Evolutionary conservation across 1,140 invertebrate genomes (phyloP).

Genomic region (Leucophenga varia): DNA sequence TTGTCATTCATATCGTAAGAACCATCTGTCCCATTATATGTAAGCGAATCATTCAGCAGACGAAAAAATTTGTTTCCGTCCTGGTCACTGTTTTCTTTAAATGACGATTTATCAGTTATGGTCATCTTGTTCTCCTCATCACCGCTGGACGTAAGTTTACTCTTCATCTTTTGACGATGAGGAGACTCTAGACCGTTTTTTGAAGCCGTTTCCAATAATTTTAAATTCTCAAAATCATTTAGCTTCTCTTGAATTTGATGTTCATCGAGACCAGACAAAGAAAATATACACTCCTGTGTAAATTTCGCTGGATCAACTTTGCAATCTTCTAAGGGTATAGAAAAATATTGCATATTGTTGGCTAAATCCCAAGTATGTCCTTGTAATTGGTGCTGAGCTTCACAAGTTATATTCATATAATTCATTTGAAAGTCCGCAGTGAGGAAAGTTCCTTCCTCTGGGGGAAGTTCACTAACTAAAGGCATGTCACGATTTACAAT

Average conservation of each 20-base stretch:
- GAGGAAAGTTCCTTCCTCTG: constrained; percentile 29
- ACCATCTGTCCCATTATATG: constrained; percentile 27
- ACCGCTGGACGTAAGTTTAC: constrained; percentile 18
- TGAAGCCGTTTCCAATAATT: constrained; percentile 27
- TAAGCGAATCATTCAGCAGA: constrained; percentile 42
- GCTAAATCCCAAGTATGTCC: constrained; percentile 64
- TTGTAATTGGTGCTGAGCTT: constrained; percentile 58
- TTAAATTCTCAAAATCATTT: constrained; percentile 31
- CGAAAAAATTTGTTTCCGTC: constrained; percentile 47
- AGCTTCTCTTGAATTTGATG: constrained; percentile 59
- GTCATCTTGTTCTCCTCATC: constrained; percentile 34
- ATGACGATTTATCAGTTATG: constrained; percentile 10
- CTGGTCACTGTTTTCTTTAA: constrained; percentile 18
- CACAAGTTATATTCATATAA: constrained; percentile 54
- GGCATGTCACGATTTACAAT: constrained; percentile 53
- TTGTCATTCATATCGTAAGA: not conserved
- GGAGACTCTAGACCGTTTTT: constrained; percentile 55
- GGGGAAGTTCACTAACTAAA: constrained; percentile 37
- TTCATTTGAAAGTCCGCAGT: constrained; percentile 30
- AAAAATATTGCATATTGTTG: constrained; percentile 61
- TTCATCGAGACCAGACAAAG: constrained; percentile 62
- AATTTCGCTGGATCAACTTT: constrained; percentile 55
- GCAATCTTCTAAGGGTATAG: constrained; percentile 61
- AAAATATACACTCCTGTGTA: constrained; percentile 59
- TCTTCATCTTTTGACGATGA: constrained; percentile 42